Evolutionary conservation across 2,888 invertebrate species (phyloP).

Genomic region (Tenthredo scrophulariae): DNA sequence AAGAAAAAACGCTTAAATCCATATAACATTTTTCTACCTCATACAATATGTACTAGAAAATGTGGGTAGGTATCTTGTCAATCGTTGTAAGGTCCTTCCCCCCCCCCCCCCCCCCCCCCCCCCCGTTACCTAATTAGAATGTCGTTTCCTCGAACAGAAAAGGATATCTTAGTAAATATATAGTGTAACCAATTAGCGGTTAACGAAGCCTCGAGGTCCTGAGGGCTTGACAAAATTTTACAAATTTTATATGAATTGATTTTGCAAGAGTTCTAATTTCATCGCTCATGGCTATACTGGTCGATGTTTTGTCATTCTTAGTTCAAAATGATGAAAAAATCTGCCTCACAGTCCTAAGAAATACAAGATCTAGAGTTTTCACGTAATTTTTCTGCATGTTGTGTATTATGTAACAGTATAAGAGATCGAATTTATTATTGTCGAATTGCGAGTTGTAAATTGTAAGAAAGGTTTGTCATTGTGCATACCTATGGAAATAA

Average conservation of each 20-base stretch:
- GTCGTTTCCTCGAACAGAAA: neutral
- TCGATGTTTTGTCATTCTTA: neutral
- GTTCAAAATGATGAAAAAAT: neutral
- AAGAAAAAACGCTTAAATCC: neutral
- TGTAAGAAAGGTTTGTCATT: neutral
- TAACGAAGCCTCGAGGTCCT: neutral
- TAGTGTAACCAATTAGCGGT: neutral
- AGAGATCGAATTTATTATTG: neutral
- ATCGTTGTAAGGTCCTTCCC: neutral
- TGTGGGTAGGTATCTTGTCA: neutral
- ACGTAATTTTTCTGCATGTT: neutral
- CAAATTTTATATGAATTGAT: neutral
- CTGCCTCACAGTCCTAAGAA: neutral
- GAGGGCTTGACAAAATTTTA: neutral
- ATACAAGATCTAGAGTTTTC: neutral
- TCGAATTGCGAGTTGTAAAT: neutral
- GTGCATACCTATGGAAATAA: slow-evolving; percentile 7
- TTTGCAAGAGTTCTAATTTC: neutral
- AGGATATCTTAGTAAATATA: neutral
- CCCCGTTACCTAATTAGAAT: neutral
- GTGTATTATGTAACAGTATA: neutral
- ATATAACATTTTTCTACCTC: neutral
- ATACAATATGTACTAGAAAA: neutral
- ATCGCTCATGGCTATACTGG: neutral
- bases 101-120: too few relatives aligned